phyloP scores from a whole-genome alignment of 2,888 invertebrate genomes.

The Apotomis betuletana region DNA sequence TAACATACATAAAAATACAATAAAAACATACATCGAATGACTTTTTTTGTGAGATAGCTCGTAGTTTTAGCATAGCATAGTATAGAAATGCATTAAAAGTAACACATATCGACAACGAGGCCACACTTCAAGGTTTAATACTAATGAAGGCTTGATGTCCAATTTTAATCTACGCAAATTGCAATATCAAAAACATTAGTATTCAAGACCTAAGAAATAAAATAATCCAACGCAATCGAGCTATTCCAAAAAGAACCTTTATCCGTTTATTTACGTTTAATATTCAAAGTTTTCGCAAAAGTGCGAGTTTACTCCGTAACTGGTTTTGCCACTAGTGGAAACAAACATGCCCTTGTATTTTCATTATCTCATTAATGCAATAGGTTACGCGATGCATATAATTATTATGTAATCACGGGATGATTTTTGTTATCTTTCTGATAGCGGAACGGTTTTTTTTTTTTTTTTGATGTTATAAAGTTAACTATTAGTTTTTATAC shows the following conservation, averaged over 20 bases:
- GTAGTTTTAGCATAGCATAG: no score
- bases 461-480: not conserved
- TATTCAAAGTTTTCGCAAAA: not conserved
- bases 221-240: not conserved
- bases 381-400: not conserved
- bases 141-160: no score
- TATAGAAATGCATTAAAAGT: no score
- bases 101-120: not conserved
- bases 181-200: not conserved
- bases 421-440: not conserved
- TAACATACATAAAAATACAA: no score
- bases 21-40: no score
- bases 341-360: slow-evolving; percentile 1
- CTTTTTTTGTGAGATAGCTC: no score
- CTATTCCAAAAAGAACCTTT: not conserved
- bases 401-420: not conserved
- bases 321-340: slow-evolving; percentile 5
- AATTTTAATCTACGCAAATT: not conserved
- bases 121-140: not conserved
- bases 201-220: not conserved
- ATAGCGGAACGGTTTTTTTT: not conserved
- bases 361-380: not conserved
- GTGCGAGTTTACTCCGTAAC: not conserved
- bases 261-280: not conserved
- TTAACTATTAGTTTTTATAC: not conserved